Evolutionary conservation across 2,113 vertebrate genomes (phyloP).

Genomic region (Prionailurus viverrinus): DNA sequence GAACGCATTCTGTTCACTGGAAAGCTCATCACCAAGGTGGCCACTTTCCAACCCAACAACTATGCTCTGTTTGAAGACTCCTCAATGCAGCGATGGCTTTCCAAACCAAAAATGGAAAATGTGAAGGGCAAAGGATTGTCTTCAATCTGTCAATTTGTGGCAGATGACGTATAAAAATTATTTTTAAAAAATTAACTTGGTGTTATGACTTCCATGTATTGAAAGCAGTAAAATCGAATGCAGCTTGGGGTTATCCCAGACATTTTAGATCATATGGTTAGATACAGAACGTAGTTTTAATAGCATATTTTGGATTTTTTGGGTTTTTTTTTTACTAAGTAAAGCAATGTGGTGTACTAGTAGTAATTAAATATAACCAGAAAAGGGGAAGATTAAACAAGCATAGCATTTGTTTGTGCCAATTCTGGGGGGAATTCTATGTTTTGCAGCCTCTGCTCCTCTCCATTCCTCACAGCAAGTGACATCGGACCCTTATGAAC

Average conservation of each 20-base stretch:
- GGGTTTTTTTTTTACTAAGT: neutral
- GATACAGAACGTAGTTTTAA: neutral
- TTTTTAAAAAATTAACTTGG: neutral
- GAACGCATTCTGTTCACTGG: neutral
- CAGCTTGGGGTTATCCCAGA: neutral
- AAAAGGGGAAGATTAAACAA: neutral
- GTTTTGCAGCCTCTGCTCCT: neutral
- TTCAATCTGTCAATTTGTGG: neutral
- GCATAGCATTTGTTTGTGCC: neutral
- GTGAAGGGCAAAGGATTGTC: neutral
- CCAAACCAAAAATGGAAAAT: neutral
- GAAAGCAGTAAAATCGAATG: neutral
- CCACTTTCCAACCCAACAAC: neutral
- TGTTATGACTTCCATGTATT: neutral
- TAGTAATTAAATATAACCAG: neutral
- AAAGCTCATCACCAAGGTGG: neutral
- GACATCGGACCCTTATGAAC: neutral
- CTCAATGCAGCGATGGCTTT: neutral
- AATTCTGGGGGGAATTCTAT: conserved; percentile 22
- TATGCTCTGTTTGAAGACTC: neutral
- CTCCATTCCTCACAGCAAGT: neutral
- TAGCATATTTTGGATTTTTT: neutral
- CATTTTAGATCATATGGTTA: neutral
- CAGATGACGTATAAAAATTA: neutral
- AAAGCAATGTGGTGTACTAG: neutral